A percentile compares a stretch with the other conserved stretches of the same genome.
Conservation (phyloP, 2,797 vertebrate genomes). For the Dicrostonyx torquatus region DNA sequence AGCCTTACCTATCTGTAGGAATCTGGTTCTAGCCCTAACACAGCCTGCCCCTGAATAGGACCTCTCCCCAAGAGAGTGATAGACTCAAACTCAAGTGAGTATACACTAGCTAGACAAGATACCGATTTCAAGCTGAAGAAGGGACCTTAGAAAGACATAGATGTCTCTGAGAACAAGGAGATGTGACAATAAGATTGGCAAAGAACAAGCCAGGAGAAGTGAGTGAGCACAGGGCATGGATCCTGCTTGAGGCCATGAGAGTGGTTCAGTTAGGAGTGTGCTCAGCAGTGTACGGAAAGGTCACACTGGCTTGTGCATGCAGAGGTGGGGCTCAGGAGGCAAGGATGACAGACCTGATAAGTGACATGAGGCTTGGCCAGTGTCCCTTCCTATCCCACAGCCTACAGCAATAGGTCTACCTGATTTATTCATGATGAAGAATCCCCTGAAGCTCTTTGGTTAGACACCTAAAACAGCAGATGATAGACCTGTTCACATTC, state of each 20-base stretch:
- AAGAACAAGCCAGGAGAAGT: background rate
- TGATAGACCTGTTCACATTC: background rate
- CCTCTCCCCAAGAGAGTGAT: background rate
- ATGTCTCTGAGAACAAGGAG: background rate
- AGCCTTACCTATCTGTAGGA: background rate
- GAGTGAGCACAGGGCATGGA: too few relatives aligned
- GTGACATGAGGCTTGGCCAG: background rate
- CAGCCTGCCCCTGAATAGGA: background rate
- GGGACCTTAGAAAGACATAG: background rate
- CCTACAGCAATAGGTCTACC: background rate
- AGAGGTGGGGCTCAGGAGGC: background rate
- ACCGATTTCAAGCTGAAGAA: background rate
- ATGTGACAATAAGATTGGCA: background rate
- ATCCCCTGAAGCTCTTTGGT: background rate
- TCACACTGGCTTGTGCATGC: background rate
- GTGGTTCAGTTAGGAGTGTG: background rate
- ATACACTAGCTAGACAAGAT: background rate
- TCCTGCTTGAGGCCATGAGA: background rate
- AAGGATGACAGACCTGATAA: background rate
- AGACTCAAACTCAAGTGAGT: background rate
- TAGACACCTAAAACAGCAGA: background rate
- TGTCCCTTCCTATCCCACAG: background rate
- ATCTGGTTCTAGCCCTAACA: background rate
- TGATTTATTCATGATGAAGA: background rate
- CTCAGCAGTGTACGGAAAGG: background rate